phyloP scores from a whole-genome alignment of 2,888 invertebrate species.

The Rambutsinella grinnellia region DNA sequence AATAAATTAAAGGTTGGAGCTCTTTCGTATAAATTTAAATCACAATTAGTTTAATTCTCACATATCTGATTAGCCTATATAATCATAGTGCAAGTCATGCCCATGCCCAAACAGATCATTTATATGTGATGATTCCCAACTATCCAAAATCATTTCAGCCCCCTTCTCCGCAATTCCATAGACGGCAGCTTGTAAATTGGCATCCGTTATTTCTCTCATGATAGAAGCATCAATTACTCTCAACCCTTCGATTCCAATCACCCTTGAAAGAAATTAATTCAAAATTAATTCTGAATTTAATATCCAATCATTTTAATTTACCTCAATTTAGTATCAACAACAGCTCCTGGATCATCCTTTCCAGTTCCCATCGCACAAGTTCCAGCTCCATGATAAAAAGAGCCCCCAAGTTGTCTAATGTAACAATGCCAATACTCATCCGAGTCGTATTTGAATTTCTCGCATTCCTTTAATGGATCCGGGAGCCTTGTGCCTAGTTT shows the following conservation, averaged over 20 bases:
- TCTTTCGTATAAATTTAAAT: too few relatives aligned
- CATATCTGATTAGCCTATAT: too few relatives aligned
- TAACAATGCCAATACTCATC: constrained; percentile 1
- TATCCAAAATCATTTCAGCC: not conserved
- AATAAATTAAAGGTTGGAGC: too few relatives aligned
- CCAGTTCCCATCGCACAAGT: constrained; percentile 31
- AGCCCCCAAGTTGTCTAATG: not conserved
- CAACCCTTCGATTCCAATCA: not conserved
- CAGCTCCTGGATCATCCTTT: constrained; percentile 7
- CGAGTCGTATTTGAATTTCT: not conserved
- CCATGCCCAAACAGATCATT: too few relatives aligned
- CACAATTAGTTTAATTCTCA: too few relatives aligned
- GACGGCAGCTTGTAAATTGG: constrained; percentile 6
- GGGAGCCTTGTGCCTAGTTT: not conserved
- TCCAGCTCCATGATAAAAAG: constrained; percentile 11
- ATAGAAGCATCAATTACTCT: constrained; percentile 3
- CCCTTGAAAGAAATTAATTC: too few relatives aligned
- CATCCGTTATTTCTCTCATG: not conserved
- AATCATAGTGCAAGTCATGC: too few relatives aligned
- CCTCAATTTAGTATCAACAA: constrained; percentile 24
- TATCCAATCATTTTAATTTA: too few relatives aligned
- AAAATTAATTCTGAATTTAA: too few relatives aligned
- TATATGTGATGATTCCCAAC: not conserved
- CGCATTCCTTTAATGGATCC: not conserved
- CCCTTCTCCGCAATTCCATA: constrained; percentile 14